Base-by-base conservation (phyloP, 2,888 invertebrate genomes). In the Dryomyza anilis region DNA sequence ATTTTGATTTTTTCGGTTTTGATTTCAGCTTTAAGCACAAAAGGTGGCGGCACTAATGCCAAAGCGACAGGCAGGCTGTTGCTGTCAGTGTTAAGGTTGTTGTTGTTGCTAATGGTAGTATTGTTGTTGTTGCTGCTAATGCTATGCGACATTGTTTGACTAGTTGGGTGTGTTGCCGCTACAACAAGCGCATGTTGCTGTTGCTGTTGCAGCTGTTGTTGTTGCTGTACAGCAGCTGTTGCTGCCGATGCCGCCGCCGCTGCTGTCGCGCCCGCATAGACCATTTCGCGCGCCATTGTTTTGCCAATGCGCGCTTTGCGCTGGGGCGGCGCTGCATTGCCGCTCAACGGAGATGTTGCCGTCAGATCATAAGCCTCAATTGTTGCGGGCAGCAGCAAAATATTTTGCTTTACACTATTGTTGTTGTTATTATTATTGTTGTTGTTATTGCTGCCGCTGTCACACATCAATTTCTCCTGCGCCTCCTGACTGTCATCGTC, bases 211-310 rank as follows among this genome's bases (percentile, higher is more conserved):
- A 3, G 57, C 6, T 33, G 48, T 39, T 3, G 53, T 21, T 65
- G 70, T 6, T 68, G 69, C 10, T 36, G 48, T 1, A 23, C 55
- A 23, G 27, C 64, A 2, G 33, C 55, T 8, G 19, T 36, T 48
- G 36, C 56, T 16, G 19, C 39, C 48, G 33, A 25, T 36, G 48
- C 27, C n/a, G 48, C 19, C n/a, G 50, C 50, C 50, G 66, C 36
- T 14, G 62, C 43, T 14, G 73, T 73, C 21, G 73, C 72, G 27
- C 76, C 78, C 0, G 81, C 79, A 69, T 82, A 82, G 14, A 82
- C 81, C 80, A 81, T 81, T 71, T 89, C 87, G 21, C 90, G 83
- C 8, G 89, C 90, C 89, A 90, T 90, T 29, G 86, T 88, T 77
- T 91, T 91, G 55, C 87, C 87, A 57, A 87, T 83, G 60, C 87